Conservation (phyloP, 1,140 invertebrate genomes). For the Drosophila trapezifrons region DNA sequence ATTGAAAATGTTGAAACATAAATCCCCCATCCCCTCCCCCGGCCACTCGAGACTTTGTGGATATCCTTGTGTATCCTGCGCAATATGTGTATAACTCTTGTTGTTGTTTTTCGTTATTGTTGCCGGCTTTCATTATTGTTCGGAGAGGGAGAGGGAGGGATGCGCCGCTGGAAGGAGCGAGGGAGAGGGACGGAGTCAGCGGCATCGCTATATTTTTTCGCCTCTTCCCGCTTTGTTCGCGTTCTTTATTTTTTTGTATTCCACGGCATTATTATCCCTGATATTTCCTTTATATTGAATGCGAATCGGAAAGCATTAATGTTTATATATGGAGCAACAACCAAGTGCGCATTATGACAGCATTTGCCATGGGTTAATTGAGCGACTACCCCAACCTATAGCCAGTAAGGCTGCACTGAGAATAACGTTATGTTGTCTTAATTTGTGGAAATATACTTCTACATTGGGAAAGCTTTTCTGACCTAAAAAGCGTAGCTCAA, state of each 20-base stretch:
- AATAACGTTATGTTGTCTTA: background rate
- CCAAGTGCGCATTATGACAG: slow-evolving; percentile 78
- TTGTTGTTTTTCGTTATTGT: slow-evolving; percentile 59
- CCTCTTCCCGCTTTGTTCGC: slow-evolving; percentile 56
- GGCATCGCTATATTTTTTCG: slow-evolving; percentile 50
- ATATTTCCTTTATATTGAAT: slow-evolving; percentile 58
- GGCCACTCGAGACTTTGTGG: slow-evolving; percentile 49
- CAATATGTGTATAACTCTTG: slow-evolving; percentile 64
- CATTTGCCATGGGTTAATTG: slow-evolving; percentile 70
- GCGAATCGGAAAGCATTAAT: slow-evolving; percentile 59
- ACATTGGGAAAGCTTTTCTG: background rate
- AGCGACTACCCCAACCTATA: slow-evolving; percentile 39
- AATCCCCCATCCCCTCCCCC: slow-evolving; percentile 36
- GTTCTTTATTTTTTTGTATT: slow-evolving; percentile 52
- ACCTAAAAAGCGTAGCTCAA: too few species aligned
- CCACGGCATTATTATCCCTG: slow-evolving; percentile 67
- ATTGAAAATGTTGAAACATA: slow-evolving; percentile 81
- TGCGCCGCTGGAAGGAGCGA: slow-evolving; percentile 15
- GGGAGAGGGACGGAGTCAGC: slow-evolving; percentile 29
- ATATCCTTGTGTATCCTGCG: slow-evolving; percentile 69
- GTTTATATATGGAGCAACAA: slow-evolving; percentile 67
- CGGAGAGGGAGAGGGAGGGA: slow-evolving; percentile 25
- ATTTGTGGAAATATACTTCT: background rate
- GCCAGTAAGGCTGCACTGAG: slow-evolving; percentile 3
- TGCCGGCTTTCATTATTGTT: slow-evolving; percentile 53